phyloP scores from a whole-genome alignment of 2,888 invertebrate species.

The Alitta virens region DNA sequence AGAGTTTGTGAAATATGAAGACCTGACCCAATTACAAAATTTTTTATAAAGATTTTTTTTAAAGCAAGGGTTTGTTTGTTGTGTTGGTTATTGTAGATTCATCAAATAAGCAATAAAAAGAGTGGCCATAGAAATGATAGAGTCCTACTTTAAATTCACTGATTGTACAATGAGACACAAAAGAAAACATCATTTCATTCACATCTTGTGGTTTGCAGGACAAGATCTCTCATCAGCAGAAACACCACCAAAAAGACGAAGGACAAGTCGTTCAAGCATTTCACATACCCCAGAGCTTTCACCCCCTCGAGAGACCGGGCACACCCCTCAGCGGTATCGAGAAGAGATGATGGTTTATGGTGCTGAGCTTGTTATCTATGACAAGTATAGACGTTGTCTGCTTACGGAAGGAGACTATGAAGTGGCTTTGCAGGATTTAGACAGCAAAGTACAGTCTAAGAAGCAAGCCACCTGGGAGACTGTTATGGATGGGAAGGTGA shows the following conservation, averaged over 20 bases:
- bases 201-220: not conserved
- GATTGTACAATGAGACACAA: too few relatives aligned
- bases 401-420: conserved; percentile 89
- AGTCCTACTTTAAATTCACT: too few relatives aligned
- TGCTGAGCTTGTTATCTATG: conserved; percentile 73
- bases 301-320: too few relatives aligned
- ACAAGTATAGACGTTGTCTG: conserved; percentile 83
- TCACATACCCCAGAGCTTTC: not conserved
- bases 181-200: not conserved
- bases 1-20: too few relatives aligned
- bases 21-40: too few relatives aligned
- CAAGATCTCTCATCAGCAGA: not conserved
- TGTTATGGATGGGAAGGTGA: conserved; percentile 63
- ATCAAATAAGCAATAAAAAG: too few relatives aligned
- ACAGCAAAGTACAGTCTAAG: conserved; percentile 64
- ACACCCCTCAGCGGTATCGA: not conserved
- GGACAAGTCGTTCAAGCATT: not conserved
- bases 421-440: conserved; percentile 65
- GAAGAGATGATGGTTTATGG: conserved; percentile 16
- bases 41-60: too few relatives aligned
- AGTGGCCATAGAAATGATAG: too few relatives aligned
- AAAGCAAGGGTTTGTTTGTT: too few relatives aligned
- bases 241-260: conserved; percentile 1
- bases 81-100: too few relatives aligned
- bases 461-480: conserved; percentile 74